Evolutionary conservation across 2,113 vertebrate species (phyloP).

Genomic region (Esox niger): DNA sequence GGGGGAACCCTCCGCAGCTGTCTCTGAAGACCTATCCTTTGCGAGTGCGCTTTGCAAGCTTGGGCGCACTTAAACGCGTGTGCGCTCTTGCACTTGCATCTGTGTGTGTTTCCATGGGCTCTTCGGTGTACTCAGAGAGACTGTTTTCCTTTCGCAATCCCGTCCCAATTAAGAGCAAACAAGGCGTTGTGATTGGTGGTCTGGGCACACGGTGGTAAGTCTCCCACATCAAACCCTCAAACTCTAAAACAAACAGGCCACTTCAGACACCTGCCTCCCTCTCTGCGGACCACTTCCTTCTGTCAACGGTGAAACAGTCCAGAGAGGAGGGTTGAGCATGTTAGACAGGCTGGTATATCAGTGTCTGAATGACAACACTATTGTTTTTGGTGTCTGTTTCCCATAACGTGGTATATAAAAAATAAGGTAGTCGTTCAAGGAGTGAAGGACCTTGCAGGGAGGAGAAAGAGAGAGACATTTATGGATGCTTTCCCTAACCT

Average conservation of each 20-base stretch:
- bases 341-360: too few species aligned
- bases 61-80: too few species aligned
- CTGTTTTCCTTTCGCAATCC: conserved; percentile 57
- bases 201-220: conserved; percentile 47
- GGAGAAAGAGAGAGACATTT: not conserved
- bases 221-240: conserved; percentile 11
- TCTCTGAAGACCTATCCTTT: not conserved
- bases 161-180: conserved; percentile 62
- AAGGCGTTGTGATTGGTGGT: conserved; percentile 32
- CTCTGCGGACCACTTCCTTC: not conserved
- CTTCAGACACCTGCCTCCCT: conserved; percentile 25
- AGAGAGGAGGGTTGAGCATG: too few species aligned
- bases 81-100: not conserved
- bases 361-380: too few species aligned
- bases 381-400: too few species aligned
- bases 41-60: too few species aligned
- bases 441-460: too few species aligned
- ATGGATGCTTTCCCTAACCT: too few species aligned
- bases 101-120: not conserved
- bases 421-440: too few species aligned
- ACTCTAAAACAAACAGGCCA: conserved; percentile 43
- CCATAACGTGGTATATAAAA: too few species aligned
- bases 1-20: not conserved
- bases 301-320: not conserved
- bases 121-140: conserved; percentile 16